Base-by-base conservation (phyloP, 1,140 invertebrate genomes). In the Neodiprion pinetum region DNA sequence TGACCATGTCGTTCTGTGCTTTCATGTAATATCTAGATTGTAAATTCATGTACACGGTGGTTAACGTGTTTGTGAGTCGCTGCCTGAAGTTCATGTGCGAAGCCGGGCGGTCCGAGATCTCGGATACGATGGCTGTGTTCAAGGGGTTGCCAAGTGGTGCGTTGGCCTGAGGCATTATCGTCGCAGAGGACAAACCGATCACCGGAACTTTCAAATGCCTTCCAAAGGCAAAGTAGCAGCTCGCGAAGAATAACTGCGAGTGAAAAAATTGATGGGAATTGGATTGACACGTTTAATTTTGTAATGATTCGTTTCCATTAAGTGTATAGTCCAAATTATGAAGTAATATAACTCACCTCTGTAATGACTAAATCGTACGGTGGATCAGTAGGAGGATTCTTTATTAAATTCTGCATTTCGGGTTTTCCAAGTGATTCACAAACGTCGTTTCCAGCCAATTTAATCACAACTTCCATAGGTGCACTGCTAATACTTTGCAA, bases 1-100 rank as follows among this genome's bases (percentile, higher is more conserved):
- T 77, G 21, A 78, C 79, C 0, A 78, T 70, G 17, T 74, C 90
- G 80, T 61, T 87, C 88, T 9, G 92, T 4, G 4, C 53, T 5
- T 4, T 4, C 0, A 3, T 14, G 8, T 61, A 61, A 61, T 61
- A 9, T 61, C n/a, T 61, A 9, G 9, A 7, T 17, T 8, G 53
- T 5, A 61, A 17, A 17, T 14, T 61, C 70, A 10, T 61, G 53
- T 61, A 69, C 69, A 70, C 40, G 74, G 72, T 47, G 1, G 67
- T 73, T 4, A 80, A 10, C 28, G 74, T 78, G 69, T 85, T 88
- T 12, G 67, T 53, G 0, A 86, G 17, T 48, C 87, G 76, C 74
- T 85, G 74, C 53, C 72, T 68, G 61, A 87, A 85, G 5, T 75
- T 81, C 82, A 87, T 80, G 3, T 78, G 71, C 69, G 83, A 78